Conservation (phyloP, 2,888 invertebrate species). For the Rhingia rostrata region DNA sequence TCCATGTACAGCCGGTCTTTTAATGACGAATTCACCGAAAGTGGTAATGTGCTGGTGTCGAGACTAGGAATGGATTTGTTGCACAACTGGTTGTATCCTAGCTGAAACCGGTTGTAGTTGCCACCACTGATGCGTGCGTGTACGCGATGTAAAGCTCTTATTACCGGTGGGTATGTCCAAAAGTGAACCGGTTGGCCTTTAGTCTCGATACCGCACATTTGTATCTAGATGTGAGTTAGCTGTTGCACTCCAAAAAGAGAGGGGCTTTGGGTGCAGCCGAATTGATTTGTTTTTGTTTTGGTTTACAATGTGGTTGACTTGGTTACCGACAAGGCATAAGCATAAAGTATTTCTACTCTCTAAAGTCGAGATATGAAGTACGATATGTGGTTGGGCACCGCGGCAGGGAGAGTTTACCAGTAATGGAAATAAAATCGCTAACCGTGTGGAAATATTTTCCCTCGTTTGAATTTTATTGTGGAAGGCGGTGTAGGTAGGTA, state of each 20-base stretch:
- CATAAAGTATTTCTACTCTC: no score
- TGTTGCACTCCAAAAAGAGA: no score
- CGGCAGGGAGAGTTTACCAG: background rate
- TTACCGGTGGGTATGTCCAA: slow-evolving; percentile 5
- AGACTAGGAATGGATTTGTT: background rate
- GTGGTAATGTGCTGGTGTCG: background rate
- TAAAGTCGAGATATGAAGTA: no score
- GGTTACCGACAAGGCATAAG: slow-evolving; percentile 12
- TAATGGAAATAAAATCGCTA: slow-evolving; percentile 16
- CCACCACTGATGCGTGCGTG: slow-evolving; percentile 28
- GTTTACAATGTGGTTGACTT: slow-evolving; percentile 20
- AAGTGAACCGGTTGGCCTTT: slow-evolving; percentile 61
- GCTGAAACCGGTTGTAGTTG: slow-evolving; percentile 31
- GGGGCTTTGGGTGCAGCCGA: background rate
- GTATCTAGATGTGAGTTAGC: slow-evolving; percentile 18
- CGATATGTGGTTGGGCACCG: background rate
- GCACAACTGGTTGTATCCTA: slow-evolving; percentile 38
- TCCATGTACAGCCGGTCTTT: background rate
- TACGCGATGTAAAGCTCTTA: slow-evolving; percentile 24
- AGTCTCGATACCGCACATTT: background rate
- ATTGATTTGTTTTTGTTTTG: slow-evolving; percentile 37
- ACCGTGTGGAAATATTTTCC: slow-evolving; percentile 45
- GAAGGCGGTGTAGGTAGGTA: background rate
- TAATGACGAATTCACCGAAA: slow-evolving; percentile 28
- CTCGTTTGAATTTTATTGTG: slow-evolving; percentile 9